Percentiles rank a stretch among this genome's conserved stretches.
phyloP scores from a whole-genome alignment of 2,797 vertebrate genomes.

The Phataginus tetradactyla region DNA sequence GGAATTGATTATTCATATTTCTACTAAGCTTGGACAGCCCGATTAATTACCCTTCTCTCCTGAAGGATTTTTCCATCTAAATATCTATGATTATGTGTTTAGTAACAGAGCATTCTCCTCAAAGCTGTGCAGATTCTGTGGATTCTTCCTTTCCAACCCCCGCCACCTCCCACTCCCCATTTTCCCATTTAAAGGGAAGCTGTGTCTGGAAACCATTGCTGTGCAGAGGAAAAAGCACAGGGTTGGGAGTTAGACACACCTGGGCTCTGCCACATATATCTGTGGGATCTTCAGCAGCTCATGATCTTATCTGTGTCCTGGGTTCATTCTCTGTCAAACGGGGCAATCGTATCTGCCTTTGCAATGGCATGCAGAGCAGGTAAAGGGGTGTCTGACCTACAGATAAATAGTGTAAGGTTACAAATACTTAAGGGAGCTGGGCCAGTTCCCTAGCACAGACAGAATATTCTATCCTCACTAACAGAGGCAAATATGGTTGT shows the following conservation, averaged over 20 bases:
- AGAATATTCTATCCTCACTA: background rate
- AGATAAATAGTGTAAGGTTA: background rate
- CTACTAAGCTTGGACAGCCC: slow-evolving; percentile 18
- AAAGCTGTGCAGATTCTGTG: background rate
- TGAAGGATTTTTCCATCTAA: slow-evolving; percentile 15
- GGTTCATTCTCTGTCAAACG: background rate
- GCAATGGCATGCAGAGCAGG: background rate
- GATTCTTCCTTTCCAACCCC: background rate
- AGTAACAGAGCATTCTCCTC: background rate
- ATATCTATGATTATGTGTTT: slow-evolving; percentile 25
- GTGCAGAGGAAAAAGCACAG: background rate
- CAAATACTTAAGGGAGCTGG: background rate
- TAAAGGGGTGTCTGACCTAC: background rate
- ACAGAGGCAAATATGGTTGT: background rate
- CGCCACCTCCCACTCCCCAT: background rate
- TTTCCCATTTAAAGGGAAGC: background rate
- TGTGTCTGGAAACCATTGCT: background rate
- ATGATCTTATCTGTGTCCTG: background rate
- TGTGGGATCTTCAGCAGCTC: background rate
- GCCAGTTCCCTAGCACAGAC: background rate
- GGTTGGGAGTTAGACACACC: background rate
- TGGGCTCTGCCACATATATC: background rate
- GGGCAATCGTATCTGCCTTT: background rate
- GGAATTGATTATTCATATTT: slow-evolving; percentile 53
- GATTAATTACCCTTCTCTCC: slow-evolving; percentile 34